Conservation (phyloP, 2,113 vertebrate species). For the Damaliscus lunatus region DNA sequence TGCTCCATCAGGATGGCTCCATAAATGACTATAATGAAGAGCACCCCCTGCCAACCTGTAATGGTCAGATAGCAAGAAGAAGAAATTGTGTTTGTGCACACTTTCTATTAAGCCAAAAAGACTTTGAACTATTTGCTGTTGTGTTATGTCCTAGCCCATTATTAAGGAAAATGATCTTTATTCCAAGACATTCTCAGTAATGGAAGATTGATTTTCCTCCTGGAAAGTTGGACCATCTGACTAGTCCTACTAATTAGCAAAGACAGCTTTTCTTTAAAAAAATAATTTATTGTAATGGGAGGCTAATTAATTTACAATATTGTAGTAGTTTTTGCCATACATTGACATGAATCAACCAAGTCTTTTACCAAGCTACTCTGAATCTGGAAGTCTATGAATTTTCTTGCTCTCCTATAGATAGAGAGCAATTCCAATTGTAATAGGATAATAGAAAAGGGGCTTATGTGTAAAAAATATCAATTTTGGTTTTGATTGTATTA, state of each 20-base stretch:
- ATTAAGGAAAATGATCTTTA: not conserved
- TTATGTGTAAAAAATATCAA: not conserved
- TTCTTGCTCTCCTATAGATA: not conserved
- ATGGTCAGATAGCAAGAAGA: not conserved
- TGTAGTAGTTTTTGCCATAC: not conserved
- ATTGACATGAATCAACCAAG: not conserved
- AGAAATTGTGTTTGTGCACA: not conserved
- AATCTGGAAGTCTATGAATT: not conserved
- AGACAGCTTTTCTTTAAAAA: not conserved
- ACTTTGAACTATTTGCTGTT: not conserved
- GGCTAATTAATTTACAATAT: not conserved
- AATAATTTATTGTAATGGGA: not conserved
- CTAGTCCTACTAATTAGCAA: not conserved
- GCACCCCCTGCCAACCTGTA: not conserved
- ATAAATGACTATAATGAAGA: not conserved
- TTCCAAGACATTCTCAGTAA: not conserved
- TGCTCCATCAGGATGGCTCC: not conserved
- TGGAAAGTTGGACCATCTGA: not conserved
- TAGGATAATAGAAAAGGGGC: not conserved
- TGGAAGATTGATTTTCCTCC: not conserved
- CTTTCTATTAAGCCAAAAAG: not conserved
- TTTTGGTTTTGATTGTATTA: not conserved
- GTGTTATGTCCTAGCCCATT: not conserved
- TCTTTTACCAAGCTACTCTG: not conserved
- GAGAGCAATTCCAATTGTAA: not conserved